A percentile compares a stretch with the other conserved stretches of the same genome.
Evolutionary conservation across 2,888 invertebrate species (phyloP).

Genomic region (Ormyrus rosae): DNA sequence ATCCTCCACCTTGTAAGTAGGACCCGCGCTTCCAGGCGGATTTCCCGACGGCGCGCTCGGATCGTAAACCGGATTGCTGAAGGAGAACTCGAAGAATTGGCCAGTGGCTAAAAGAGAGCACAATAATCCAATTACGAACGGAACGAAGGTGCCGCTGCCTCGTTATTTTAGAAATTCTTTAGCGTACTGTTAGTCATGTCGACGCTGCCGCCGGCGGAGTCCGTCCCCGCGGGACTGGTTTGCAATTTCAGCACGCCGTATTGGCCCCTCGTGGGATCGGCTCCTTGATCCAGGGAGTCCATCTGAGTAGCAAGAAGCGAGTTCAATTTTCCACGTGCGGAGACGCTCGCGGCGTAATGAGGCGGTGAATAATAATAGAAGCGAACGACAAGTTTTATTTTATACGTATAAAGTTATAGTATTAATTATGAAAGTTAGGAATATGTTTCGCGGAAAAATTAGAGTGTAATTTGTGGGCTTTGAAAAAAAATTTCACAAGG

Average conservation of each 20-base stretch:
- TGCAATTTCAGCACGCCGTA: slow-evolving; percentile 88
- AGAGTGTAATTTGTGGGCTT: too few species aligned
- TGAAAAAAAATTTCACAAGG: too few species aligned
- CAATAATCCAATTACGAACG: not conserved
- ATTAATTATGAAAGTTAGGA: too few species aligned
- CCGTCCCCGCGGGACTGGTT: slow-evolving; percentile 79
- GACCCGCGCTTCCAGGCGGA: slow-evolving; percentile 76
- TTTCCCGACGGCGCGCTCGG: slow-evolving; percentile 80
- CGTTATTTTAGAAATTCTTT: not conserved
- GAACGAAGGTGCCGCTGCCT: not conserved
- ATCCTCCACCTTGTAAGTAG: slow-evolving; percentile 86
- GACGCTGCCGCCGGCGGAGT: slow-evolving; percentile 65
- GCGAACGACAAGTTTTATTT: too few species aligned
- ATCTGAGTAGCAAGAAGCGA: slow-evolving; percentile 75
- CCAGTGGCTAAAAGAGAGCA: slow-evolving; percentile 73
- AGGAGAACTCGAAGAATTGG: slow-evolving; percentile 82
- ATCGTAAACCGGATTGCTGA: slow-evolving; percentile 90
- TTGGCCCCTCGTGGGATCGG: slow-evolving; percentile 78
- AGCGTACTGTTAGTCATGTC: slow-evolving; percentile 66
- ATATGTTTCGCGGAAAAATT: too few species aligned
- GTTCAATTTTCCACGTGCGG: too few species aligned
- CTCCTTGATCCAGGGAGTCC: slow-evolving; percentile 79
- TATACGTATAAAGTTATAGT: too few species aligned
- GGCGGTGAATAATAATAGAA: too few species aligned
- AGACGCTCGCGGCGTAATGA: too few species aligned